phyloP scores from a whole-genome alignment of 2,797 vertebrate genomes.

The Chlorospingus flavigularis region DNA sequence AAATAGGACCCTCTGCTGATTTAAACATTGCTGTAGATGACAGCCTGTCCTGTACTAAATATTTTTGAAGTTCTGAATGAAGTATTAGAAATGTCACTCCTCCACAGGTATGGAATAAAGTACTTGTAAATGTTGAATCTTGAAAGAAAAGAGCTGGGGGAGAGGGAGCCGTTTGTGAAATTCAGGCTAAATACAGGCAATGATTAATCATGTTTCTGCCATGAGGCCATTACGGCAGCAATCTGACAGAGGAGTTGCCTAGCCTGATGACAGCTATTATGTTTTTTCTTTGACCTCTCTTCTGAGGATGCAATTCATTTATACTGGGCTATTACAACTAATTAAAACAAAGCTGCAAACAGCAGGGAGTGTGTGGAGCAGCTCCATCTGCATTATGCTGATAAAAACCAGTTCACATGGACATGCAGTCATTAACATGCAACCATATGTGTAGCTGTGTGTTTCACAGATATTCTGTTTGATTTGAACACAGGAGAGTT shows the following conservation, averaged over 20 bases:
- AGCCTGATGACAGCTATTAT: not conserved
- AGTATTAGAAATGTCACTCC: not conserved
- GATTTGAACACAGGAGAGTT: not conserved
- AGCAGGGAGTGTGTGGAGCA: not conserved
- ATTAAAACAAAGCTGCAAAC: not conserved
- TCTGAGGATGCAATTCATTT: not conserved
- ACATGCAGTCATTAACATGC: fast-evolving
- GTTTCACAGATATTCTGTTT: not conserved
- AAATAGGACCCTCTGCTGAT: not conserved
- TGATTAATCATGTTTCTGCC: not conserved
- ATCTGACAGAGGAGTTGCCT: not conserved
- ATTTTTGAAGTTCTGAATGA: not conserved
- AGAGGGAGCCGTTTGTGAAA: not conserved
- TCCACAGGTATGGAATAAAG: not conserved
- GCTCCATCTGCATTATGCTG: fast-evolving
- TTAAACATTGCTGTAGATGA: not conserved
- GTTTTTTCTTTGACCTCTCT: not conserved
- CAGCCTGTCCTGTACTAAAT: not conserved
- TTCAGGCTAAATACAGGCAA: not conserved
- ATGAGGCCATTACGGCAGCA: not conserved
- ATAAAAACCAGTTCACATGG: not conserved
- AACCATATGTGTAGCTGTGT: not conserved
- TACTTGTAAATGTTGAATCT: not conserved
- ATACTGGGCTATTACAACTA: not conserved
- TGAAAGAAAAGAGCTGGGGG: not conserved